Percentiles rank a stretch among this genome's conserved stretches.
Conservation (phyloP, 2,797 vertebrate species). For the Sylvia borin region DNA sequence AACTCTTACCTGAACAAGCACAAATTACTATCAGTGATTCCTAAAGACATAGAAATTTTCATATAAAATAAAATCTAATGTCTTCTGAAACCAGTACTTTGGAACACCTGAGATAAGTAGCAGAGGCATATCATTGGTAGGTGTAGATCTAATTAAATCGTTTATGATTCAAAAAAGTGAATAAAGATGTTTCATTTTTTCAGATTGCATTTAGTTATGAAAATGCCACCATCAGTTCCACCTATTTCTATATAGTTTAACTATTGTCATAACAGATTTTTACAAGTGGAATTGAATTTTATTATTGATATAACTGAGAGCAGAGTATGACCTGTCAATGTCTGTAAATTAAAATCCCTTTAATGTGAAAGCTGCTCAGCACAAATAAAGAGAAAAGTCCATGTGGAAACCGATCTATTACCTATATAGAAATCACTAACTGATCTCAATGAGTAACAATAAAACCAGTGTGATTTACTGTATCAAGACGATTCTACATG, state of each 20-base stretch:
- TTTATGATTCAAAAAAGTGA: neutral
- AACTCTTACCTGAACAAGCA: neutral
- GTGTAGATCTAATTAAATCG: neutral
- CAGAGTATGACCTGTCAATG: neutral
- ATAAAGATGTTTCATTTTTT: neutral
- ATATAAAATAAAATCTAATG: neutral
- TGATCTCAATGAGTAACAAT: neutral
- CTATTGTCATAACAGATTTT: neutral
- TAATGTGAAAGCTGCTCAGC: neutral
- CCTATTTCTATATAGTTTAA: neutral
- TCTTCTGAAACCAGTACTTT: neutral
- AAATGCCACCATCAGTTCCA: neutral
- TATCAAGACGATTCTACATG: neutral
- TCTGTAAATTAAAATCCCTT: neutral
- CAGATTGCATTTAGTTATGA: neutral
- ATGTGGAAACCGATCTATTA: neutral
- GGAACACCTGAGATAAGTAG: neutral
- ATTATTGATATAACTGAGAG: neutral
- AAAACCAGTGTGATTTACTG: neutral
- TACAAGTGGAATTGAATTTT: neutral
- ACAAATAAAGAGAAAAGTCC: neutral
- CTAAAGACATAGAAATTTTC: neutral
- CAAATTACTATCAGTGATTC: neutral
- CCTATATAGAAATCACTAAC: neutral
- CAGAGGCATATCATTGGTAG: neutral